These are phyloP conservation scores for Dasypogon diadema DNA, from an alignment of 2,888 invertebrate species.

Conservation along the genomic window DNA sequence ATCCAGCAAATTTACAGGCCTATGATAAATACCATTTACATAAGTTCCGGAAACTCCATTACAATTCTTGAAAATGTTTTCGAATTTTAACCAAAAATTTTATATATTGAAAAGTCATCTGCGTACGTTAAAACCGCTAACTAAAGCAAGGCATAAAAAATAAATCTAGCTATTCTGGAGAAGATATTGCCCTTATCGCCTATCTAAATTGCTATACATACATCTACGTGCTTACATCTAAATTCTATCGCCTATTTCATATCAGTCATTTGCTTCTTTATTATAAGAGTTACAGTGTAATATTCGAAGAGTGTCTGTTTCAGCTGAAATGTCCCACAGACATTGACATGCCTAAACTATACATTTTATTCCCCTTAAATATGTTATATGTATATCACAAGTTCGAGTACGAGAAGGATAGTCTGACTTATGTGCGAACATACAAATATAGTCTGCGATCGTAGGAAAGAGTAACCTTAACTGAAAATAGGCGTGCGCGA, in stretches of 20 bases:
- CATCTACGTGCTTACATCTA: constrained; percentile 5
- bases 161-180: not conserved
- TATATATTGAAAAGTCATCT: no score
- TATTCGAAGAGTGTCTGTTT: not conserved
- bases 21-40: constrained; percentile 22
- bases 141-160: not conserved
- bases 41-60: not conserved
- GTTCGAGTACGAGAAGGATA: constrained; percentile 26
- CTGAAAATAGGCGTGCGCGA: constrained; percentile 4
- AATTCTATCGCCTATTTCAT: constrained; percentile 29
- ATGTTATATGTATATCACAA: constrained; percentile 29
- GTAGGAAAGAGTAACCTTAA: not conserved
- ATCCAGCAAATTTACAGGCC: constrained; percentile 18
- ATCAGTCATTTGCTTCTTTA: constrained; percentile 31
- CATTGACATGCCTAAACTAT: not conserved
- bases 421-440: not conserved
- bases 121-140: not conserved
- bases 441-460: not conserved
- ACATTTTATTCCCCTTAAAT: constrained; percentile 16
- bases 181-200: constrained; percentile 36
- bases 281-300: constrained; percentile 12
- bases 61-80: not conserved
- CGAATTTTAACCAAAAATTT: no score
- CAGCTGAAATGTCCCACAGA: not conserved
- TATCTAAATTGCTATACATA: constrained; percentile 2